Percentiles rank a stretch among this genome's conserved stretches.
phyloP scores from a whole-genome alignment of 53 echinoderm and acorn worm genomes.

The Pentamera pediparva region DNA sequence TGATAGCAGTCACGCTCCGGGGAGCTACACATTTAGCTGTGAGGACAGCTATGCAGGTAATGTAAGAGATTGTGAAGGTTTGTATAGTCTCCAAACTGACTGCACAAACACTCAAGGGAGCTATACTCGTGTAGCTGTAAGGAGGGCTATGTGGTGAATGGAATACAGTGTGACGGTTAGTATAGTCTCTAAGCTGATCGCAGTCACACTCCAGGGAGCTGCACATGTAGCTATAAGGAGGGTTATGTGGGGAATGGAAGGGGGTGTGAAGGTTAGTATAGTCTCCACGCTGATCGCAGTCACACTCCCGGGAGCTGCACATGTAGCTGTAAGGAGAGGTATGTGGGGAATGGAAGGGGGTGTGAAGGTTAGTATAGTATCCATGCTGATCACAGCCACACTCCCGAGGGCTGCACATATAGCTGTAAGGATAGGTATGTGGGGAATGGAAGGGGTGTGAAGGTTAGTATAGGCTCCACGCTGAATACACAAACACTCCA shows the following conservation, averaged over 20 bases:
- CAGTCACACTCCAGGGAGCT: too few species aligned
- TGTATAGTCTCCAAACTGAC: constrained; percentile 16
- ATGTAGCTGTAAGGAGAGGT: neutral
- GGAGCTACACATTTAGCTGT: too few species aligned
- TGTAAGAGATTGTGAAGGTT: too few species aligned
- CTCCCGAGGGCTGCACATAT: too few species aligned
- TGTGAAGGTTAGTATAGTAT: neutral
- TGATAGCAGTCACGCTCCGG: too few species aligned
- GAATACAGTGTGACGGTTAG: neutral
- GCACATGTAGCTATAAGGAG: too few species aligned
- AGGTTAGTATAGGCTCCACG: neutral
- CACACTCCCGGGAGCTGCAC: neutral
- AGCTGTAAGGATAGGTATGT: too few species aligned
- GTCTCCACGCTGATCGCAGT: neutral
- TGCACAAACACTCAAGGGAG: constrained; percentile 5
- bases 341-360: neutral
- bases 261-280: too few species aligned
- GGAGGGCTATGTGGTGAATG: constrained; percentile 1
- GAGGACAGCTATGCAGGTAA: too few species aligned
- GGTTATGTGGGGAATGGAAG: too few species aligned
- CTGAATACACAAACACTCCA: neutral
- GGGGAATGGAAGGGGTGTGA: too few species aligned
- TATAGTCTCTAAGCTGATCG: neutral
- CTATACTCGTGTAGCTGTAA: constrained; percentile 19
- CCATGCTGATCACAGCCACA: too few species aligned